These are phyloP conservation scores for Tokudaia muenninki DNA, from an alignment of 2,797 vertebrate species.

Conservation along the genomic window DNA sequence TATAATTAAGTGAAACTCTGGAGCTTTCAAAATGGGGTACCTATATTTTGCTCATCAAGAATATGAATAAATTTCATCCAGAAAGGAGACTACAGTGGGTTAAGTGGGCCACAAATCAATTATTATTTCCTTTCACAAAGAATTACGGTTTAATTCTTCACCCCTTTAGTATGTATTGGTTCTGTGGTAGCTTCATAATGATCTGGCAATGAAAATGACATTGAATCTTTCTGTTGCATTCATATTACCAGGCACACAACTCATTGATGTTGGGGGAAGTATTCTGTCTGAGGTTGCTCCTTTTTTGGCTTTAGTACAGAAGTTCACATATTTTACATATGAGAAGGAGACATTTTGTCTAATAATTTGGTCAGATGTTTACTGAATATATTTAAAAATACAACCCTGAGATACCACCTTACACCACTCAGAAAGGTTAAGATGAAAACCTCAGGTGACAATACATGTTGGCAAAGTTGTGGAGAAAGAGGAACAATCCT, in stretches of 20 bases:
- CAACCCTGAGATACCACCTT: too few species aligned
- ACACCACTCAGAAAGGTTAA: too few species aligned
- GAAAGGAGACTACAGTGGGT: fast-evolving
- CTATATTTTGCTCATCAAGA: not conserved
- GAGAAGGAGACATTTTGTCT: not conserved
- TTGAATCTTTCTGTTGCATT: not conserved
- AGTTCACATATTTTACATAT: fast-evolving
- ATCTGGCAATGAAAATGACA: not conserved
- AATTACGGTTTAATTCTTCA: not conserved
- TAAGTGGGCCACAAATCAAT: not conserved
- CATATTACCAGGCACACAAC: not conserved
- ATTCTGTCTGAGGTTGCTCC: not conserved
- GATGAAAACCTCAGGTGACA: too few species aligned
- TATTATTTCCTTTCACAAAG: not conserved
- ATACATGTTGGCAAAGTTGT: too few species aligned
- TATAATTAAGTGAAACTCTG: not conserved
- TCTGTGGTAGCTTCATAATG: not conserved
- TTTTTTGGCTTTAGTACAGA: not conserved
- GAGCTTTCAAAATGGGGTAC: not conserved
- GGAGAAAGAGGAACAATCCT: too few species aligned
- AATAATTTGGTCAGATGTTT: not conserved
- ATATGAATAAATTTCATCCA: not conserved
- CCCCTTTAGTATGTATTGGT: not conserved
- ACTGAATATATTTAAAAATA: not conserved
- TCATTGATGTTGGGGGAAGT: not conserved